Evolutionary conservation across 2,113 vertebrate genomes (phyloP).

Genomic region (Tiliqua scincoides): DNA sequence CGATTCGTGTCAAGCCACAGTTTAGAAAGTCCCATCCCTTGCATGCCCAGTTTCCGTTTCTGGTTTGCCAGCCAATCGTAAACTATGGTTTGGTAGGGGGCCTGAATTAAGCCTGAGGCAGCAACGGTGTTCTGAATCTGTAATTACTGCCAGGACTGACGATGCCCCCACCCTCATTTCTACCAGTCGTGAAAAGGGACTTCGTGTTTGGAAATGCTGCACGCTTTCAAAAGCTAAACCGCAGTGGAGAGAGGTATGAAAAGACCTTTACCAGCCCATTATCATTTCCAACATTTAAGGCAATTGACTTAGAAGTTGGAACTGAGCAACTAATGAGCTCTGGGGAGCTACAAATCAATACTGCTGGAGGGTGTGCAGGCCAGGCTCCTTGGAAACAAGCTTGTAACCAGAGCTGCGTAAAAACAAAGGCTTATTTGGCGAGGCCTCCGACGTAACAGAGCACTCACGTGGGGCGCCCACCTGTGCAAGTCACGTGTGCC

Average conservation of each 20-base stretch:
- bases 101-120: not conserved
- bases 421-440: not conserved
- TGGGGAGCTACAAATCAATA: not conserved
- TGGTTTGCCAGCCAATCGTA: not conserved
- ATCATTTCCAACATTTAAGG: not conserved
- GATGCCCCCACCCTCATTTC: not conserved
- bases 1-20: not conserved
- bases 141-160: not conserved
- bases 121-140: too few relatives aligned
- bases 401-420: not conserved
- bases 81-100: too few relatives aligned
- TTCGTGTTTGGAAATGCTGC: not conserved
- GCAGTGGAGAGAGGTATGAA: not conserved
- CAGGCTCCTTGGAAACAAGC: not conserved
- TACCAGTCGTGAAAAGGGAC: too few relatives aligned
- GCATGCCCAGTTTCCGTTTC: not conserved
- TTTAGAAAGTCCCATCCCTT: not conserved
- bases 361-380: not conserved
- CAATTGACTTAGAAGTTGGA: not conserved
- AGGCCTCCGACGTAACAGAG: not conserved
- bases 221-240: not conserved
- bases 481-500: not conserved
- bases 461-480: not conserved
- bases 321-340: not conserved
- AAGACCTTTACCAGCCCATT: too few relatives aligned